Evolutionary conservation across 2,113 vertebrate species (phyloP), one percentile per base, ranked within the genome.

Genomic region (Hemibagrus wyckioides): DNA sequence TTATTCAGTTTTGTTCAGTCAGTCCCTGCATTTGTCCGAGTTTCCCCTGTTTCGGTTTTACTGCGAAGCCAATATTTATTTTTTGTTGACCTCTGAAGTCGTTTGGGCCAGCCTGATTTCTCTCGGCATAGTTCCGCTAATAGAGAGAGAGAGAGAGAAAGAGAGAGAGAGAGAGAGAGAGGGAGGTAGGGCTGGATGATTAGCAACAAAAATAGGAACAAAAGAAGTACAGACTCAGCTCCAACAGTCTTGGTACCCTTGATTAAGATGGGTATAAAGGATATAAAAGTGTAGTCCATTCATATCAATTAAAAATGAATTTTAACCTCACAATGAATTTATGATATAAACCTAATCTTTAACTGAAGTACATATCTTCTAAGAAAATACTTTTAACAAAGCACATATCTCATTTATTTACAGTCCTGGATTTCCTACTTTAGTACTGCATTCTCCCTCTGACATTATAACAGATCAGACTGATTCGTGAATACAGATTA

Each of bases 71-170:
- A 95, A 52, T 57, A 92, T 87, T 91, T 94, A n/a, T 86, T 83
- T 86, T 85, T 91, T 41, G 92, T 71, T 86, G 95, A 94, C 90
- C 95, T 95, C 87, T 91, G 84, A 7, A 94, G 71, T 25, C 95
- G 92, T 80, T 89, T 93, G 75, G 95, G 95, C 95, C 95, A 96
- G 80, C 95, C 95, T 9, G 95, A 94, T 90, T 86, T 50, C 92
- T 94, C 94, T 89, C 95, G 89, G 93, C 95, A 96, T 52, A 93
- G 90, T 83, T 96, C 95, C 0, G 94, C 95, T 96, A 89, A 65
- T 3, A 85, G 52, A 84, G 21, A 48, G 52, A 48, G 28, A 81
- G 3, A 54, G 21, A 7, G 17, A 85, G 33, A 36, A 3, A 81
- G 57, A 33, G 28, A 23, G 39, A 67, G 21, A 8, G 17, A 83